Evolutionary conservation across 2,888 invertebrate species (phyloP).

Genomic region (Saturnia japonica): DNA sequence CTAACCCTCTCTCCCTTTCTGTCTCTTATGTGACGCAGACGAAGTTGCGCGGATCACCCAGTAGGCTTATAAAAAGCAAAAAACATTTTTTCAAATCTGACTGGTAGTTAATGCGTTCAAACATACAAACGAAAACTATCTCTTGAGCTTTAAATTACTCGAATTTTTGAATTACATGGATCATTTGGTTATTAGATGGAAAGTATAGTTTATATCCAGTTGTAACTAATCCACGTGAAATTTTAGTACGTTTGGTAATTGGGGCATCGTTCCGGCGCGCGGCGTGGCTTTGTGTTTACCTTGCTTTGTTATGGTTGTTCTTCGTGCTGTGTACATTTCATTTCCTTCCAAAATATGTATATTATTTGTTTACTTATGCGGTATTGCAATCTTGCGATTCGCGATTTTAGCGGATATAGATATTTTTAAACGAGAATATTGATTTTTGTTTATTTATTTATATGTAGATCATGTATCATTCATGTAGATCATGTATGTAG

Average conservation of each 20-base stretch:
- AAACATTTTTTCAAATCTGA: no score
- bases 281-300: conserved; percentile 45
- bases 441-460: neutral
- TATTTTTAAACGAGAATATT: conserved; percentile 24
- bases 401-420: conserved; percentile 25
- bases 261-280: conserved; percentile 55
- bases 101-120: no score
- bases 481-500: no score
- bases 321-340: conserved; percentile 37
- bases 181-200: neutral
- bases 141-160: neutral
- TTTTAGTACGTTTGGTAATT: conserved; percentile 26
- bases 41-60: no score
- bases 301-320: conserved; percentile 47
- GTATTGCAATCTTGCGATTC: conserved; percentile 26
- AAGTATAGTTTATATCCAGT: conserved; percentile 7
- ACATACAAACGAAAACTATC: no score
- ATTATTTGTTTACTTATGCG: conserved; percentile 32
- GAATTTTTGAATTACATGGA: neutral
- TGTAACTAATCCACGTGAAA: conserved; percentile 26
- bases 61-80: no score
- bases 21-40: no score
- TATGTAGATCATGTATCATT: no score
- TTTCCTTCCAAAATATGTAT: conserved; percentile 43
- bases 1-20: no score